These are phyloP conservation scores for Tetragnatha versicolor DNA, from an alignment of 1,140 invertebrate genomes.

Conservation along the genomic window DNA sequence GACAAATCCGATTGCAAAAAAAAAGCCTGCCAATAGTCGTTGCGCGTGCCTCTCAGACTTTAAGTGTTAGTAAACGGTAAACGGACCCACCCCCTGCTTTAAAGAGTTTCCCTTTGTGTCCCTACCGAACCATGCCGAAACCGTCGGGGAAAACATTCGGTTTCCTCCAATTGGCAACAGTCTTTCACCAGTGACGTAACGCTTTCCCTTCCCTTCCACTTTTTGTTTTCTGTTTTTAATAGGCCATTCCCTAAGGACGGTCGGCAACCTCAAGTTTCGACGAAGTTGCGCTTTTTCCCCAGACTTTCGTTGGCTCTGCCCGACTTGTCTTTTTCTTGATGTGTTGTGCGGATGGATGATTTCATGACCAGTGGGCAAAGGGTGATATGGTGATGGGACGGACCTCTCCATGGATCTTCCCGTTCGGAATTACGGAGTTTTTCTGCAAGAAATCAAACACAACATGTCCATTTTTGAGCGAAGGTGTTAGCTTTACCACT, in stretches of 20 bases:
- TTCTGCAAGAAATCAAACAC: too few relatives aligned
- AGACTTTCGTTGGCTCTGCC: too few relatives aligned
- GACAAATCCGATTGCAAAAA: slow-evolving; percentile 5
- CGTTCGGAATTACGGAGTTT: too few relatives aligned
- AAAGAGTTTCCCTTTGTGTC: slow-evolving; percentile 42
- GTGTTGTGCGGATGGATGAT: too few relatives aligned
- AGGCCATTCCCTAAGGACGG: slow-evolving; percentile 38
- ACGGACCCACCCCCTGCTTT: slow-evolving; percentile 42
- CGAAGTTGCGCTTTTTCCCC: too few relatives aligned
- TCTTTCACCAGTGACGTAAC: slow-evolving; percentile 46
- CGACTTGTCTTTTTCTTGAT: too few relatives aligned
- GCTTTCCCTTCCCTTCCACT: slow-evolving; percentile 17
- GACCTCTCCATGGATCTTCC: too few relatives aligned
- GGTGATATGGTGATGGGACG: too few relatives aligned
- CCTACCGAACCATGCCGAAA: slow-evolving; percentile 43
- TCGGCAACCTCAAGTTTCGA: slow-evolving; percentile 34
- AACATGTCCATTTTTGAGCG: too few relatives aligned
- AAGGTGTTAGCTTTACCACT: too few relatives aligned
- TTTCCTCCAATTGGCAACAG: slow-evolving; percentile 55
- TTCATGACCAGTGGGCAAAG: too few relatives aligned
- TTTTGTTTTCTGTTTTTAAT: slow-evolving; percentile 24
- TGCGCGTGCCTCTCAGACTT: slow-evolving; percentile 23
- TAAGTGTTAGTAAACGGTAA: slow-evolving; percentile 43
- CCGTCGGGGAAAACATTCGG: slow-evolving; percentile 33
- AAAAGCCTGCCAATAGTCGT: slow-evolving; percentile 9